Conservation (phyloP, 2,888 invertebrate genomes). For the Allacma fusca region DNA sequence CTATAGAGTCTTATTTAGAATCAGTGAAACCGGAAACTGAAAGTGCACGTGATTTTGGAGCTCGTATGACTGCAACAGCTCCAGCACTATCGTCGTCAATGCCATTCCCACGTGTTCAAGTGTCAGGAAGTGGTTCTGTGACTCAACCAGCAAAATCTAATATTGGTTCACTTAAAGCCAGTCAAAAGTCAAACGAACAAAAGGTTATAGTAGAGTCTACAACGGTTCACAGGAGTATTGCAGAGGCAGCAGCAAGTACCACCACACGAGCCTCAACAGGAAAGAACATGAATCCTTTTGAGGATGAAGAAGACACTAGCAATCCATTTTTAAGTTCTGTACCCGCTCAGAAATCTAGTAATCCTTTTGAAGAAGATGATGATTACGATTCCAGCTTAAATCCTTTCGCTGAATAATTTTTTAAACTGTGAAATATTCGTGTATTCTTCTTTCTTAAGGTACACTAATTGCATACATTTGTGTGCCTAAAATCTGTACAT, state of each 20-base stretch:
- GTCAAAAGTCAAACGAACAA: not conserved
- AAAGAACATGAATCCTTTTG: constrained; percentile 65
- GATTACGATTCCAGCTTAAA: constrained; percentile 81
- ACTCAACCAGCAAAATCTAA: not conserved
- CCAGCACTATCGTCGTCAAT: constrained; percentile 41
- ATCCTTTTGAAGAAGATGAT: constrained; percentile 63
- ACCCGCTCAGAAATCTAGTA: constrained; percentile 50
- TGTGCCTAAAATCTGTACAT: too few relatives aligned
- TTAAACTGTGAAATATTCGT: not conserved
- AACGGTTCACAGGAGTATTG: constrained; percentile 13
- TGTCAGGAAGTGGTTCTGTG: constrained; percentile 31
- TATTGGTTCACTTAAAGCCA: not conserved
- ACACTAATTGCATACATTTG: too few relatives aligned
- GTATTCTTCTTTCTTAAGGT: too few relatives aligned
- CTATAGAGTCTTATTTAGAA: constrained; percentile 36
- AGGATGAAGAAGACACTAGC: constrained; percentile 63
- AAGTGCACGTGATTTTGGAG: not conserved
- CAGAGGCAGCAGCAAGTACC: constrained; percentile 42
- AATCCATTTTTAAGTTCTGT: constrained; percentile 67
- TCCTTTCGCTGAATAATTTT: constrained; percentile 69
- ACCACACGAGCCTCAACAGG: constrained; percentile 12
- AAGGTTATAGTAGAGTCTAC: not conserved
- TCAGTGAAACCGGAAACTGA: constrained; percentile 6
- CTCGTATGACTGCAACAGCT: not conserved
- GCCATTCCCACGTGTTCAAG: constrained; percentile 58